Conservation (phyloP, 2,888 invertebrate species). For the Phalangium opilio region DNA sequence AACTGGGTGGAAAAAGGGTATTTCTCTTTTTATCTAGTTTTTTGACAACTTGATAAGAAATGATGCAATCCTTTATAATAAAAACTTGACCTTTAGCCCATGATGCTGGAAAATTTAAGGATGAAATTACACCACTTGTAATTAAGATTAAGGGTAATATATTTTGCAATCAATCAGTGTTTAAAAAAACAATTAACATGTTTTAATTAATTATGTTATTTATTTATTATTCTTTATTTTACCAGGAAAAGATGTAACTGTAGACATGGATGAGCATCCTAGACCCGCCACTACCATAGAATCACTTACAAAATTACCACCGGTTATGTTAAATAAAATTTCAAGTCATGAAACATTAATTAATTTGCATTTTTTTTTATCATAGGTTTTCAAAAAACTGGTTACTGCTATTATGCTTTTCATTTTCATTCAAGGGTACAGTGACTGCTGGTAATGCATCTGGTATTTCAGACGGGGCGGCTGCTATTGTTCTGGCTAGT, state of each 20-base stretch:
- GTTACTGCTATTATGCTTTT: too few species aligned
- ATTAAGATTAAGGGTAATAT: conserved; percentile 40
- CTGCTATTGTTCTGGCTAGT: conserved; percentile 72
- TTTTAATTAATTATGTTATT: too few species aligned
- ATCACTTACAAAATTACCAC: conserved; percentile 61
- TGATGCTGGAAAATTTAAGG: conserved; percentile 72
- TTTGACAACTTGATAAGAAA: neutral
- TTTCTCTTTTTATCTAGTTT: conserved; percentile 12
- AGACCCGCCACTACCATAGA: conserved; percentile 74
- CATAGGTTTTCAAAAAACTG: conserved; percentile 71
- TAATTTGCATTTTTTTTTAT: too few species aligned
- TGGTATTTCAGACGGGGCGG: conserved; percentile 95
- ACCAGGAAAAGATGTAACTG: conserved; percentile 52
- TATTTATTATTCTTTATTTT: too few species aligned
- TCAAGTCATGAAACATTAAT: too few species aligned
- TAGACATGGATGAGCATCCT: conserved; percentile 84
- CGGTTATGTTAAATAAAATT: conserved; percentile 30
- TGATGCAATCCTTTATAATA: too few species aligned
- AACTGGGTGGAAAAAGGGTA: conserved; percentile 67
- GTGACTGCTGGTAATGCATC: conserved; percentile 92
- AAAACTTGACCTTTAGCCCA: conserved; percentile 45
- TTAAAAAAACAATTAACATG: too few species aligned
- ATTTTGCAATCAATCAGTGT: too few species aligned
- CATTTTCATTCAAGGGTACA: too few species aligned
- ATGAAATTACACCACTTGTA: conserved; percentile 72